These are phyloP conservation scores for Thyatira batis DNA, from an alignment of 2,888 invertebrate species.

Conservation along the genomic window DNA sequence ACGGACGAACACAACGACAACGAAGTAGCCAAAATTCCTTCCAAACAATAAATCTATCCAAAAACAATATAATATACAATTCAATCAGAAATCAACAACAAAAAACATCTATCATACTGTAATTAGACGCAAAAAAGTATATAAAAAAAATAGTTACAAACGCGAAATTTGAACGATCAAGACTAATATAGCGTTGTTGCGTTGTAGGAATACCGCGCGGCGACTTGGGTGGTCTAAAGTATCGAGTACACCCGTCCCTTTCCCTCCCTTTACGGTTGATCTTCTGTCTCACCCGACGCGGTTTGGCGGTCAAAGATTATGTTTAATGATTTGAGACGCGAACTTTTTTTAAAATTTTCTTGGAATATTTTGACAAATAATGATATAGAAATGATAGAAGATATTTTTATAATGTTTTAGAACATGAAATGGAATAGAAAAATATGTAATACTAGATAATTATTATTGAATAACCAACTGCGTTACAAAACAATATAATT, in stretches of 20 bases:
- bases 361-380: too few relatives aligned
- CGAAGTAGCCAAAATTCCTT: not conserved
- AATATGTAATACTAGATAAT: too few relatives aligned
- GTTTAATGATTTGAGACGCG: slow-evolving; percentile 5
- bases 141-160: slow-evolving; percentile 17
- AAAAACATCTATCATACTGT: slow-evolving; percentile 17
- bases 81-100: not conserved
- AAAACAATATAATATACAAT: not conserved
- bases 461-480: too few relatives aligned
- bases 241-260: slow-evolving; percentile 32
- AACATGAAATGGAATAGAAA: too few relatives aligned
- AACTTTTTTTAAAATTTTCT: not conserved
- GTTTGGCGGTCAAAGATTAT: slow-evolving; percentile 61
- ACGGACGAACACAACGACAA: too few relatives aligned
- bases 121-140: not conserved
- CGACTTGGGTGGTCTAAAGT: slow-evolving; percentile 75
- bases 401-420: too few relatives aligned
- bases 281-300: too few relatives aligned
- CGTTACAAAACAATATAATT: too few relatives aligned
- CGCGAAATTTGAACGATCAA: slow-evolving; percentile 61
- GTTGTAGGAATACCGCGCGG: slow-evolving; percentile 57
- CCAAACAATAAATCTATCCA: not conserved
- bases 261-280: too few relatives aligned
- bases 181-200: slow-evolving; percentile 51
- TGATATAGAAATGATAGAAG: too few relatives aligned